Base-by-base conservation (phyloP, 2,797 vertebrate genomes). In the Eulemur rubriventer region DNA sequence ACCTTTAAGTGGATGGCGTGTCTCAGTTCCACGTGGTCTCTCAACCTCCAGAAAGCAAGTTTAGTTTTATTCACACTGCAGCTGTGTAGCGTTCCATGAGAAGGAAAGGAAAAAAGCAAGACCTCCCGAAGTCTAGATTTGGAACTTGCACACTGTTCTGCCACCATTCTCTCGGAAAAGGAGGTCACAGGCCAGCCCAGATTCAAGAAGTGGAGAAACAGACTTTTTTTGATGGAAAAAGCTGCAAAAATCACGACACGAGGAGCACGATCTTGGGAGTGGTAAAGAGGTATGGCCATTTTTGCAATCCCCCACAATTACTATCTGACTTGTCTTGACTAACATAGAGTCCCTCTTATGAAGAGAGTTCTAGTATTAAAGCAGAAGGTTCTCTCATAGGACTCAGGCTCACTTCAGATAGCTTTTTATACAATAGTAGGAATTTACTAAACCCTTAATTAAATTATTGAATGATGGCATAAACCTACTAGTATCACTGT, bases 251-350 rank as follows among this genome's bases (percentile, higher is more conserved):
- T 81, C 50, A 76, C 33, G 55, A 17, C 8, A 4, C 3, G 41
- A 63, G 35, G 11, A 57, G 24, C 20, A 2, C 11, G 11, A 7
- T 43, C 28, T 85, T 20, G 59, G 17, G 8, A 33, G 5, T 52
- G 20, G 22, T 38, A 6, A 12, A 24, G 22, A 61, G n/a, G 11
- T 16, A 5, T 2, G 5, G 4, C 69, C 6, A 0, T 9, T 38
- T 63, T 16, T 67, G 33, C 22, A 65, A 6, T 28, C n/a, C 4
- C 6, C 43, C 22, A 6, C n/a, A 63, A 8, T 17, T 69, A 16
- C 28, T 41, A 16, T 18, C 8, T 41, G 38, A 76, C 17, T 50
- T 48, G 5, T 70, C 14, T 35, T 46, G 28, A 43, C 9, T 41
- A 48, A 33, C 8, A 17, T 1, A n/a, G 26, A 33, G 2, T 67